phyloP scores from a whole-genome alignment of 2,113 vertebrate genomes.

The Urocynchramus pylzowi region DNA sequence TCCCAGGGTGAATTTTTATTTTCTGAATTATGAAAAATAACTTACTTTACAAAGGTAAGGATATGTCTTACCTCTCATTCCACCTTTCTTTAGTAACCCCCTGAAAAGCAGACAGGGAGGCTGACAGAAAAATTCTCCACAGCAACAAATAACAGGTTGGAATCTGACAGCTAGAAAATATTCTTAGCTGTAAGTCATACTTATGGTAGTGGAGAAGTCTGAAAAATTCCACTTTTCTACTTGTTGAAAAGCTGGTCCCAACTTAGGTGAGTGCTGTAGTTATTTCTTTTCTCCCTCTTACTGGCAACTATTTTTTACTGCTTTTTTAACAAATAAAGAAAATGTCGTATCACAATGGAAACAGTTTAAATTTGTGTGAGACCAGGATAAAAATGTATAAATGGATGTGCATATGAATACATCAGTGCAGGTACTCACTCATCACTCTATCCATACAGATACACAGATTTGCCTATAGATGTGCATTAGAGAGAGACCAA shows the following conservation, averaged over 20 bases:
- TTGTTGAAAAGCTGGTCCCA: background rate
- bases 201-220: background rate
- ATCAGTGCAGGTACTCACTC: background rate
- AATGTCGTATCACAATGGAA: background rate
- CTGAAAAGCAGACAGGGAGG: background rate
- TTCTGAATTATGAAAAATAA: background rate
- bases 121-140: conserved; percentile 29
- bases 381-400: background rate
- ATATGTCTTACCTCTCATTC: background rate
- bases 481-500: background rate
- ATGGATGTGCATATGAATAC: background rate
- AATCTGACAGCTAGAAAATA: conserved; percentile 5
- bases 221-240: background rate
- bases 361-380: background rate
- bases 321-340: background rate
- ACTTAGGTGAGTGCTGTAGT: background rate
- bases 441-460: background rate
- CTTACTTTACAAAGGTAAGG: background rate
- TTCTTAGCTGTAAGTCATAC: background rate
- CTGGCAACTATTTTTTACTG: background rate
- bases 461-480: background rate
- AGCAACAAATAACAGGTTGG: background rate
- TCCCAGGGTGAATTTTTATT: background rate
- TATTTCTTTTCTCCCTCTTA: background rate
- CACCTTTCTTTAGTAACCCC: background rate